Base-by-base conservation (phyloP, 2,113 vertebrate species). In the Gavialis gangeticus region DNA sequence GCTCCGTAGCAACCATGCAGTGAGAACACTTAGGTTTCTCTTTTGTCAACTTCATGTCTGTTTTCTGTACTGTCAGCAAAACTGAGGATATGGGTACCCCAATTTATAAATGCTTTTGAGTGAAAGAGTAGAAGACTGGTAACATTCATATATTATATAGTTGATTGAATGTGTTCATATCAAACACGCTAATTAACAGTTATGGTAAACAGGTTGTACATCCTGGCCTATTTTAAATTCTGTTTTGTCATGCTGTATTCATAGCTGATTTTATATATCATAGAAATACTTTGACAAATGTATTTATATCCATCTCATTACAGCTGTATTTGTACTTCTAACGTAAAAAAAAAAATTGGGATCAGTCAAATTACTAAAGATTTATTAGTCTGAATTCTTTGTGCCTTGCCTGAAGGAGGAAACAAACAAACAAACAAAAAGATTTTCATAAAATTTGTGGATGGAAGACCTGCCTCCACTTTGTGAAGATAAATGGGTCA, bases 351-450 rank as follows among this genome's bases (percentile, higher is more conserved):
- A 46, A 46, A 96, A 97, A 96, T 96, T 96, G 88, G 92, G 82
- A 96, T 79, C 97, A 96, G 96, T 95, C 91, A 91, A 87, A 94
- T 95, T 94, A 71, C 88, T 91, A 82, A 81, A 71, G 97, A 97
- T 98, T 97, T 97, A 46, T 46, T 46, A 46, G 97, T 96, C 93
- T 95, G 97, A 97, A 97, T 98, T 97, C 85, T 98, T 98, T 97
- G 98, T 98, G 98, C 98, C 98, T 98, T 98, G 97, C 97, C 97
- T 96, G 46, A 46, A 46, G 46, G 46, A 46, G 46, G 46, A 46
- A 46, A 46, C 46, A 46, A 46, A 46, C 37, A 37, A 37, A 37
- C 37, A 37, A 93, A 96, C 91, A 97, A 67, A 97, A 93, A 84
- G 71, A 88, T 97, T 96, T 97, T 97, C 88, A 78, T 98, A 98